Evolutionary conservation across 2,888 invertebrate species (phyloP).

Genomic region (Ceramica pisi): DNA sequence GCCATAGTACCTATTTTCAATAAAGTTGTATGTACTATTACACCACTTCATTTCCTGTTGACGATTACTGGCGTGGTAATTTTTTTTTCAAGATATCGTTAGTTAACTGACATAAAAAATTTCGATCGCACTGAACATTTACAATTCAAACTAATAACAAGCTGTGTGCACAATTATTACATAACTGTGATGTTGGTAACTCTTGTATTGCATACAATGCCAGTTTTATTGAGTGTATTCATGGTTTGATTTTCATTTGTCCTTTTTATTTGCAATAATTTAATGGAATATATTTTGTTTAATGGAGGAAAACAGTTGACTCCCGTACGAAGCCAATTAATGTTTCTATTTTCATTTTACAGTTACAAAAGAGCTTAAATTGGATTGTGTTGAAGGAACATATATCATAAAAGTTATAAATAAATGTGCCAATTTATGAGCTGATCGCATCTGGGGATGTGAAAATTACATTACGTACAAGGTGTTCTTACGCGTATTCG

Average conservation of each 20-base stretch:
- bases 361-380: not conserved
- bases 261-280: not conserved
- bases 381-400: not conserved
- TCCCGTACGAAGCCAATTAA: not conserved
- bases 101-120: not conserved
- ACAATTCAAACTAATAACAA: not conserved
- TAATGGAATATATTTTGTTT: no score
- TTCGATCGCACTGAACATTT: not conserved
- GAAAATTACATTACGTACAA: constrained; percentile 41
- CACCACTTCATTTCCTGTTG: no score
- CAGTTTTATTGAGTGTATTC: not conserved
- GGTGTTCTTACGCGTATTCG: constrained; percentile 9
- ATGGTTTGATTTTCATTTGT: not conserved
- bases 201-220: not conserved
- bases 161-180: not conserved
- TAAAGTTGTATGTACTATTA: no score
- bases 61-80: no score
- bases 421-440: constrained; percentile 42
- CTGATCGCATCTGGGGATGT: constrained; percentile 22
- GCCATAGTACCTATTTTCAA: no score
- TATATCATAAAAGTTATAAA: constrained; percentile 15
- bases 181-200: not conserved
- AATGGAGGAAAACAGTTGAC: not conserved
- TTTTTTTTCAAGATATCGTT: not conserved
- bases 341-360: not conserved